These are phyloP conservation scores for Drosophila oshimai DNA, from an alignment of 1,140 invertebrate genomes.

Conservation along the genomic window DNA sequence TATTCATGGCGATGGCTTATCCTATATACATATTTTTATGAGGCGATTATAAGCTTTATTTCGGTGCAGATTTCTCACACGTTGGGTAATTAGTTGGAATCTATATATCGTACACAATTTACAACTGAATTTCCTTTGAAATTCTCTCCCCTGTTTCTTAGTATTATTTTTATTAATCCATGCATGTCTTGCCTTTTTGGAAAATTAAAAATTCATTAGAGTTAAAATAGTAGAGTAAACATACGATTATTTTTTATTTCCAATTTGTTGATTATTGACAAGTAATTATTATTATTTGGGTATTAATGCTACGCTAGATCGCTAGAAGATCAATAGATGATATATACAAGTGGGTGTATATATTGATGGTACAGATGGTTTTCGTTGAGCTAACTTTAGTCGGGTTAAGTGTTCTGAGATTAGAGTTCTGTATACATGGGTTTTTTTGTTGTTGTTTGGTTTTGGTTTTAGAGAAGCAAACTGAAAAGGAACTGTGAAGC, in stretches of 20 bases:
- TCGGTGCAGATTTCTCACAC: not conserved
- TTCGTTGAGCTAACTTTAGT: conserved; percentile 54
- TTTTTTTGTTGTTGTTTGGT: conserved; percentile 21
- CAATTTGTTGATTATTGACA: conserved; percentile 68
- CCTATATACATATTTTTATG: not conserved
- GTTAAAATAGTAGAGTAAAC: conserved; percentile 52
- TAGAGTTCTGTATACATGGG: conserved; percentile 44
- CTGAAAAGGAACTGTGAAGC: conserved; percentile 41
- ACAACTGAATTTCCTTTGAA: not conserved
- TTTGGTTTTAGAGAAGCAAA: conserved; percentile 67
- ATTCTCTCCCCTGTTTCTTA: not conserved
- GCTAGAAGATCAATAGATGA: not conserved
- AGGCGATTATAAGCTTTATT: conserved; percentile 13
- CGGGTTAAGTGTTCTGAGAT: conserved; percentile 58
- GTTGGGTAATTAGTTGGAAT: conserved; percentile 6
- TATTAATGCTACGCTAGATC: conserved; percentile 47
- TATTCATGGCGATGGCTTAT: conserved; percentile 23
- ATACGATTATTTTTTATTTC: conserved; percentile 60
- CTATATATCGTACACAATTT: not conserved
- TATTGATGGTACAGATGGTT: conserved; percentile 51
- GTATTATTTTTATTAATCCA: conserved; percentile 17
- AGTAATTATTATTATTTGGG: conserved; percentile 19
- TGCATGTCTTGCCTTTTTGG: conserved; percentile 19
- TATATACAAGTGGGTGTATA: conserved; percentile 24
- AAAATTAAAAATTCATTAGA: conserved; percentile 54